Percentiles rank a stretch among this genome's conserved stretches.
phyloP scores from a whole-genome alignment of 1,140 invertebrate genomes.

The Cyclargus thomasi region DNA sequence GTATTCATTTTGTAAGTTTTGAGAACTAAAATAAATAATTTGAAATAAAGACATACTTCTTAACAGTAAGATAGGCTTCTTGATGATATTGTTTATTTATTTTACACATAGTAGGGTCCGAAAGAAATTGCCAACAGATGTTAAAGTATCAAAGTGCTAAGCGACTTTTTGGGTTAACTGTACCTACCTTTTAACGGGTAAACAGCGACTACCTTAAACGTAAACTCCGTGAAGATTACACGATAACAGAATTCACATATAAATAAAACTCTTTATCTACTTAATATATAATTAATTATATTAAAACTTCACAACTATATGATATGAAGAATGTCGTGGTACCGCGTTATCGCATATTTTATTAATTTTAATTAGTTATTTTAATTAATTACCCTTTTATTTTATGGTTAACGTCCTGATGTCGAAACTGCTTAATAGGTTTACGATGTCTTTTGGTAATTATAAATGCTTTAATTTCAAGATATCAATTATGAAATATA shows the following conservation, averaged over 20 bases:
- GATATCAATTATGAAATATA: neutral
- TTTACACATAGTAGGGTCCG: too few relatives aligned
- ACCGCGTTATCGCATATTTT: neutral
- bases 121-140: too few relatives aligned
- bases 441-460: neutral
- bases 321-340: neutral
- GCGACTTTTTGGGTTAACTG: neutral
- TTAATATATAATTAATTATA: conserved; percentile 9
- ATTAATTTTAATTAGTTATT: neutral
- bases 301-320: neutral
- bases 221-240: neutral
- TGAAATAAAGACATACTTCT: too few relatives aligned
- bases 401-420: neutral
- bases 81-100: too few relatives aligned
- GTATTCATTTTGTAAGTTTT: too few relatives aligned
- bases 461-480: neutral
- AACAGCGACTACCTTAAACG: neutral
- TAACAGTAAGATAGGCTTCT: too few relatives aligned
- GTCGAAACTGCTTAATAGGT: neutral
- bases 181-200: neutral
- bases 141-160: neutral
- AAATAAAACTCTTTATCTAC: neutral
- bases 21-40: too few relatives aligned
- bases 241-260: conserved; percentile 13
- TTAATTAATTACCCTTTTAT: neutral